Percentiles rank a stretch among this genome's conserved stretches.
Evolutionary conservation across 2,797 vertebrate genomes (phyloP).

Genomic region (Eulemur coronatus): DNA sequence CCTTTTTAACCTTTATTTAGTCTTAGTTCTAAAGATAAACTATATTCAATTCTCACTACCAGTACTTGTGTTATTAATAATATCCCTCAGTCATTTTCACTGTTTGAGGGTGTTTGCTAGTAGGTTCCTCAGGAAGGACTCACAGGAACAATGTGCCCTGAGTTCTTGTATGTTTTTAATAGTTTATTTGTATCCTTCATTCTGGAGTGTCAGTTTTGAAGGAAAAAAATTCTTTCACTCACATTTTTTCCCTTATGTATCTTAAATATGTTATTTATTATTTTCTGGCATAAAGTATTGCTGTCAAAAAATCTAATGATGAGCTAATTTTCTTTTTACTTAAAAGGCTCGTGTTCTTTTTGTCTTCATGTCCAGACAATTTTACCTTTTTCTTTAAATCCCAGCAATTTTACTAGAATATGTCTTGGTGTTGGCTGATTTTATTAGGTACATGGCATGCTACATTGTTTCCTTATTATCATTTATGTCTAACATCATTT

Average conservation of each 20-base stretch:
- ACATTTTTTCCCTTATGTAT: neutral
- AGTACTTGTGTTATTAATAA: neutral
- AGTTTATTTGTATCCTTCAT: neutral
- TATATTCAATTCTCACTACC: neutral
- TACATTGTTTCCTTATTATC: neutral
- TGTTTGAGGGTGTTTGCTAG: neutral
- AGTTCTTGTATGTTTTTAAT: neutral
- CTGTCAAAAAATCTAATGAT: neutral
- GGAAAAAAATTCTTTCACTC: neutral
- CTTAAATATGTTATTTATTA: conserved; percentile 13
- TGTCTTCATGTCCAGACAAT: neutral
- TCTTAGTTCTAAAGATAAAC: neutral
- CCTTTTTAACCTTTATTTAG: neutral
- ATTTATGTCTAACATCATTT: neutral
- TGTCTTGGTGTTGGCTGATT: neutral
- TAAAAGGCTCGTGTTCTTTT: neutral
- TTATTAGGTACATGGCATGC: neutral
- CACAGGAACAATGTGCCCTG: neutral
- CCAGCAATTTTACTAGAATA: neutral
- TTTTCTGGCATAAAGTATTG: neutral
- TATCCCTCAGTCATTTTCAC: neutral
- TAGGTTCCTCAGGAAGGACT: neutral
- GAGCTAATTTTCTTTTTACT: neutral
- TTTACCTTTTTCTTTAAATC: conserved; percentile 6
- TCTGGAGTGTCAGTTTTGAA: neutral